Evolutionary conservation across 2,797 vertebrate genomes (phyloP), one percentile per base, ranked within the genome.

Genomic region (Bufotes viridis): DNA sequence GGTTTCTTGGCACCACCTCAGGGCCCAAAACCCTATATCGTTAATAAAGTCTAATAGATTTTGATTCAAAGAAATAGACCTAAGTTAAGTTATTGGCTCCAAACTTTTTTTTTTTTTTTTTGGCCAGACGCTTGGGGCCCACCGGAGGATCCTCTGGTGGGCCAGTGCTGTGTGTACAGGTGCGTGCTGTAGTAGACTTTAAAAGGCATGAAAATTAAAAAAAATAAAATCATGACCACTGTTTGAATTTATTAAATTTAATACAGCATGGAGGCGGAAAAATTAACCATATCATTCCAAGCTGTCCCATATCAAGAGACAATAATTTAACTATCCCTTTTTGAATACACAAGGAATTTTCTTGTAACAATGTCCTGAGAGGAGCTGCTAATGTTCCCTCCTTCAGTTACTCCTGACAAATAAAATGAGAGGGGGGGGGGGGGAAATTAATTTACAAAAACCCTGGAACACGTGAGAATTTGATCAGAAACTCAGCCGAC

Each of bases 271-370:
- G 91, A 78, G 88, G 75, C 84, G 79, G 80, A 55, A 70, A 70
- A 78, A 82, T 87, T 91, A 92, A 93, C 92, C 90, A 15, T 92
- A 93, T 92, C 91, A 91, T 93, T 93, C 93, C 82, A 92, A 93
- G 92, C 90, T 93, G 92, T 92, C 93, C 92, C 89, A 90, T 92
- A 92, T 88, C 93, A 93, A 91, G 90, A 94, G 93, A 94, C 93
- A 94, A 93, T 94, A 94, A 94, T 93, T 94, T 93, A 89, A 93
- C 92, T 92, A 93, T 92, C 91, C 91, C 91, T 92, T 93, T 93
- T 91, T 91, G 91, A 94, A 91, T 92, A 94, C 93, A 94, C 91
- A 92, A 90, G 88, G 42, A 76, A 90, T 90, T 92, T 93, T 0
- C 76, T 61, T 67, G 80, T 87, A 91, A 90, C 86, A 89, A 91